Percentiles rank a stretch among this genome's conserved stretches.
These are phyloP conservation scores for Rhincodon typus DNA, from an alignment of 2,797 vertebrate genomes.

Conservation along the genomic window DNA sequence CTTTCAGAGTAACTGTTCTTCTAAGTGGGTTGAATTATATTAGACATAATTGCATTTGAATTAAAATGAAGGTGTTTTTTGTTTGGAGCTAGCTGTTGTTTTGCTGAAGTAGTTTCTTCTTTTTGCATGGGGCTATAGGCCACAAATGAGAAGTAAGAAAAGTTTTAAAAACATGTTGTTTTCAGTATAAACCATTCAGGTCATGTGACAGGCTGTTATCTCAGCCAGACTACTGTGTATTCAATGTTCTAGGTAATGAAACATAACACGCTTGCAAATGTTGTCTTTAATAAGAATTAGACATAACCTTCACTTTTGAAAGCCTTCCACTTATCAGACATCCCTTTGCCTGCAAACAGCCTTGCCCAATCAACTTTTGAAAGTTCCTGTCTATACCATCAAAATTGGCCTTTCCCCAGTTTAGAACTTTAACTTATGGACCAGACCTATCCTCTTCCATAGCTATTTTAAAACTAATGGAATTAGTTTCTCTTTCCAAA, in stretches of 20 bases:
- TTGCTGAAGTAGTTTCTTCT: background rate
- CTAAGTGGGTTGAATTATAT: background rate
- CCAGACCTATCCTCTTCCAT: no score
- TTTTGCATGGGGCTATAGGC: background rate
- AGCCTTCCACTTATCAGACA: background rate
- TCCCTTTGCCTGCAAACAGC: no score
- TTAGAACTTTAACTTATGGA: no score
- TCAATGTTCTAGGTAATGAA: background rate
- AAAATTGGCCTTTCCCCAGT: no score
- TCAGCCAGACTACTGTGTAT: background rate
- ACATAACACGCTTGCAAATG: background rate
- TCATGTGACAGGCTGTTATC: background rate
- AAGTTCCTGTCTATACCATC: no score
- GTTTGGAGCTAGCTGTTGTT: background rate
- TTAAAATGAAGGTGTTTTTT: background rate
- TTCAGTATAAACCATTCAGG: background rate
- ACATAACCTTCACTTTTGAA: no score
- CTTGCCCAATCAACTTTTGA: no score
- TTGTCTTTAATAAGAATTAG: background rate
- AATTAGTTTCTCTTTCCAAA: background rate
- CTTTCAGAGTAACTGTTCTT: background rate
- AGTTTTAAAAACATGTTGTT: background rate
- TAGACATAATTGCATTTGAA: background rate
- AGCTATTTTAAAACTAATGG: no score
- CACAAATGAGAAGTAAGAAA: background rate